Base-by-base conservation (phyloP, 2,888 invertebrate species). In the Cataglyphis rosenhaueri region DNA sequence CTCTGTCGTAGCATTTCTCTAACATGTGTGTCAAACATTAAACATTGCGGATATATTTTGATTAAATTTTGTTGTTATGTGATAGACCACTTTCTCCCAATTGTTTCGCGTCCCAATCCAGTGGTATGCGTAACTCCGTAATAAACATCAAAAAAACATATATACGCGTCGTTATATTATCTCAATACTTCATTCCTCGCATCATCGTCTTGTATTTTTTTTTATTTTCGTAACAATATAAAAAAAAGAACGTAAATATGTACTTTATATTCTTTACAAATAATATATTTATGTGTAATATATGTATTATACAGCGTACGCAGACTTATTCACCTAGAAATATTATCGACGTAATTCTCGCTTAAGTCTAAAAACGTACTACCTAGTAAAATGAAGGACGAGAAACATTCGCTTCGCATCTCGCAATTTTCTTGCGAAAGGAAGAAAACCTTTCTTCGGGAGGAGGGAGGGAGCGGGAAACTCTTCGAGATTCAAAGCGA, bases 21-120 rank as follows among this genome's bases (percentile, higher is more conserved):
- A 91, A 91, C 88, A 52, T 52, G 85, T 89, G 90, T 89, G 90
- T 91, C 92, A 92, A 92, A 92, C 91, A 92, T 90, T 87, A 90
- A 75, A 92, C 89, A 88, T 88, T 78, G 48, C 74, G 21, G 55
- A 55, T 73, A 57, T 61, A 68, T 82, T 21, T 65, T 71, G 84
- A 81, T 85, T 81, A 71, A 81, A 57, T 21, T 21, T 57, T 38
- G 29, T 41, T 65, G 29, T 55, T 71, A 38, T 71, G 82, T 65
- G 52, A 70, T 32, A 59, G 57, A 52, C 18, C 52, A 74, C 68
- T 44, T 62, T 70, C 65, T 71, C 70, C 73, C 66, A 59, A 15
- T 64, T 41, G 35, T 35, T 52, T 52, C 81, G 66, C 61, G 66
- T 35, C 32, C 48, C n/a, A 8, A 35, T 76, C 48, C 55, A 84